phyloP scores from a whole-genome alignment of 2,888 invertebrate genomes.

The Pseudeuparius sepicola region DNA sequence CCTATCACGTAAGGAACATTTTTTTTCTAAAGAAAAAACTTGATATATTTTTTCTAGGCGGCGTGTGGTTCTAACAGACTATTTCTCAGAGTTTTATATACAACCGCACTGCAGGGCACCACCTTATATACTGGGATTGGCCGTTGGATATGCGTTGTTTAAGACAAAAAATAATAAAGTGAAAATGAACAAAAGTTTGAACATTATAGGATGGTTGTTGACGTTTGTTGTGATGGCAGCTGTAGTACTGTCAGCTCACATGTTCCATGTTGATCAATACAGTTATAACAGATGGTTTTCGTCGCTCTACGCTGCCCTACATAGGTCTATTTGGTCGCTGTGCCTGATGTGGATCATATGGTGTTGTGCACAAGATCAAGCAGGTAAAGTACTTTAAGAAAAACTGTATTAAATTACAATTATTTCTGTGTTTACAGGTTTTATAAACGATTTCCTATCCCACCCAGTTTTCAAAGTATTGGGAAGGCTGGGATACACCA shows the following conservation, averaged over 20 bases:
- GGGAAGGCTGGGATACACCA: slow-evolving; percentile 21
- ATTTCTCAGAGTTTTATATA: slow-evolving; percentile 31
- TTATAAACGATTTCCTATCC: slow-evolving; percentile 22
- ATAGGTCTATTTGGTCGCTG: slow-evolving; percentile 40
- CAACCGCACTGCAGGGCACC: slow-evolving; percentile 33
- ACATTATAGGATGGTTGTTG: slow-evolving; percentile 20
- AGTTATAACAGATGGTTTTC: slow-evolving; percentile 32
- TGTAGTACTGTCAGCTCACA: slow-evolving; percentile 28
- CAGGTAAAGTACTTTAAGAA: slow-evolving; percentile 35
- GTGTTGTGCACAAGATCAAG: slow-evolving; percentile 41
- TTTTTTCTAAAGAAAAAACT: not conserved
- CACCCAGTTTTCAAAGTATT: slow-evolving; percentile 21
- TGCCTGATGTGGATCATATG: slow-evolving; percentile 45
- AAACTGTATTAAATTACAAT: too few species aligned
- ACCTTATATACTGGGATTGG: slow-evolving; percentile 34
- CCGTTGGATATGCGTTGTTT: slow-evolving; percentile 32
- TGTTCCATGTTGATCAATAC: slow-evolving; percentile 31
- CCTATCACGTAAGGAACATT: slow-evolving; percentile 41
- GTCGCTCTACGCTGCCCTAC: slow-evolving; percentile 36
- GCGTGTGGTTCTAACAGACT: slow-evolving; percentile 25
- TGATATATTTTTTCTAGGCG: slow-evolving; percentile 23
- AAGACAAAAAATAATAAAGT: slow-evolving; percentile 26
- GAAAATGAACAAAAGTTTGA: slow-evolving; percentile 15
- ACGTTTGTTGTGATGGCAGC: slow-evolving; percentile 21
- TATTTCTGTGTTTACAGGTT: too few species aligned